These are phyloP conservation scores for Hipparchia semele DNA, from an alignment of 2,888 invertebrate genomes.

Conservation along the genomic window DNA sequence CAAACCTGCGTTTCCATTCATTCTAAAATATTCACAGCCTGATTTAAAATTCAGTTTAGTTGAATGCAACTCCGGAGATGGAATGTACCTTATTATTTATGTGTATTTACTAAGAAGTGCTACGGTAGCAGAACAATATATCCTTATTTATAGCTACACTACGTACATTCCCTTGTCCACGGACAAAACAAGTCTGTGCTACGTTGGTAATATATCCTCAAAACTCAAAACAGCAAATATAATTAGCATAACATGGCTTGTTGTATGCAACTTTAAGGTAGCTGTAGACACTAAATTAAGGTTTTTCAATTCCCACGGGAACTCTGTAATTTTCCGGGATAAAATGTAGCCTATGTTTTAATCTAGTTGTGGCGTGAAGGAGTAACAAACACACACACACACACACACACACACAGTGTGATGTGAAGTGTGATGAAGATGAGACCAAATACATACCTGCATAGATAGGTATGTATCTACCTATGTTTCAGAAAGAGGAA, in stretches of 20 bases:
- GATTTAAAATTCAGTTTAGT: conserved; percentile 3
- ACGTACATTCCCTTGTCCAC: neutral
- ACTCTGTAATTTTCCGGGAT: too few relatives aligned
- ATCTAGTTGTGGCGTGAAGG: too few relatives aligned
- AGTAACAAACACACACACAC: too few relatives aligned
- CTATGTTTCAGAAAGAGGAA: too few relatives aligned
- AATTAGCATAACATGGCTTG: neutral
- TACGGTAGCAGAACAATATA: neutral
- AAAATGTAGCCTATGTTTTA: too few relatives aligned
- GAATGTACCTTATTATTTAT: neutral
- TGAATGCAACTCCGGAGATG: conserved; percentile 3
- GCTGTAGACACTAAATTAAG: too few relatives aligned
- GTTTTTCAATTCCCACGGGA: too few relatives aligned
- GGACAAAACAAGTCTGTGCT: neutral
- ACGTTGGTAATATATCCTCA: neutral
- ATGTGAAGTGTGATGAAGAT: too few relatives aligned
- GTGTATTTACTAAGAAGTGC: neutral
- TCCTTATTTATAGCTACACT: neutral
- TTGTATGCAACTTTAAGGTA: too few relatives aligned
- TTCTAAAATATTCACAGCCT: conserved; percentile 12
- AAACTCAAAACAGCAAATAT: conserved; percentile 2
- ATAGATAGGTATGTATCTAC: neutral
- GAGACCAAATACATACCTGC: neutral
- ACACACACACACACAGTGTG: too few relatives aligned
- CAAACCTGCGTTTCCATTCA: neutral